Percentiles rank a stretch among this genome's conserved stretches.
Evolutionary conservation across 2,113 vertebrate species (phyloP).

Genomic region (Mobula hypostoma): DNA sequence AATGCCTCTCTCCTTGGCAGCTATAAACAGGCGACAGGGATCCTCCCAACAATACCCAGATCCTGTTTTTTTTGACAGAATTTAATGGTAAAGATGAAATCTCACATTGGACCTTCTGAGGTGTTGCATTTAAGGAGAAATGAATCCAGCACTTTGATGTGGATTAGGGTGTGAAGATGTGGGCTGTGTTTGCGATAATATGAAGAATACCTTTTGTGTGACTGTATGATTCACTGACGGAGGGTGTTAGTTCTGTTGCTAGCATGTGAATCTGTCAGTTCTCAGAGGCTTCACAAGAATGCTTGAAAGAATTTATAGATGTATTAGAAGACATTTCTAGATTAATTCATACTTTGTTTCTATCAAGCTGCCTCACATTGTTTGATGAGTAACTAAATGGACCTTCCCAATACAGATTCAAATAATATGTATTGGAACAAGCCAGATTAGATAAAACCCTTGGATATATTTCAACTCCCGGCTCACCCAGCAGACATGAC

Average conservation of each 20-base stretch:
- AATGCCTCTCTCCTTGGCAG: no score
- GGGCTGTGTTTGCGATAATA: background rate
- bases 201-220: background rate
- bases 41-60: no score
- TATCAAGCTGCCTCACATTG: background rate
- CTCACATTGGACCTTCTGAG: background rate
- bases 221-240: background rate
- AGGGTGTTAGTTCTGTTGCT: slow-evolving; percentile 15
- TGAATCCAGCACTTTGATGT: background rate
- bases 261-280: background rate
- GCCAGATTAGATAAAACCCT: background rate
- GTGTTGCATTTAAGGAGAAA: background rate
- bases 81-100: background rate
- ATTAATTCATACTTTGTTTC: background rate
- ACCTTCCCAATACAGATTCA: background rate
- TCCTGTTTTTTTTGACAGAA: background rate
- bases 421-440: background rate
- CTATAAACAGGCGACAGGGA: no score
- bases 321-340: background rate
- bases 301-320: background rate
- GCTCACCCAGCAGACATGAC: no score
- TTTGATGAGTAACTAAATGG: background rate
- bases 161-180: background rate
- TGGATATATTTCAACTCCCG: no score
- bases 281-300: background rate